These are phyloP conservation scores for Takifugu rubripes DNA, from an alignment of 2,797 vertebrate genomes.

Conservation along the genomic window DNA sequence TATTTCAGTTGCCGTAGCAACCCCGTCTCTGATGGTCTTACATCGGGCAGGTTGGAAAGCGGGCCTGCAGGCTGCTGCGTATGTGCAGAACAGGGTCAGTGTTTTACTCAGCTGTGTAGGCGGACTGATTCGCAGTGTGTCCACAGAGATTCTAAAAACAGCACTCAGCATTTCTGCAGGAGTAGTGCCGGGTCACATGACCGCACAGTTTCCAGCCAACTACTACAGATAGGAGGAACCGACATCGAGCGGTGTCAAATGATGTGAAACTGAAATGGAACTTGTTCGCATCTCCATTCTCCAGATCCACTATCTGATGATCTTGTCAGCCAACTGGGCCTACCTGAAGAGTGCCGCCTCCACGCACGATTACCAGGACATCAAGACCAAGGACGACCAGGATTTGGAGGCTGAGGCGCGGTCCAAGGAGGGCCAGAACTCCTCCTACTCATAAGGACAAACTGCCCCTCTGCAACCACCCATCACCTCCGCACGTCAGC, in stretches of 20 bases:
- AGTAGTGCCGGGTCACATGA: constrained; percentile 18
- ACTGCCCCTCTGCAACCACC: constrained; percentile 37
- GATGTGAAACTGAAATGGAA: background rate
- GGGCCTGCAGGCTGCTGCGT: constrained; percentile 31
- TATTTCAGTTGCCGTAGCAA: constrained; percentile 59
- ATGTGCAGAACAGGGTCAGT: constrained; percentile 38
- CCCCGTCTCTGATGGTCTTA: constrained; percentile 40
- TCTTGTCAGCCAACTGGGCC: constrained; percentile 98
- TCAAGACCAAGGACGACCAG: constrained; percentile 98
- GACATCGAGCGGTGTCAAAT: background rate
- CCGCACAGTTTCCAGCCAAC: background rate
- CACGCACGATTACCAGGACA: constrained; percentile 97
- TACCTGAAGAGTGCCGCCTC: constrained; percentile 97
- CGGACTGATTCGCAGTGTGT: constrained; percentile 15
- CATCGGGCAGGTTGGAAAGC: constrained; percentile 28
- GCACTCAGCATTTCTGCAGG: constrained; percentile 15
- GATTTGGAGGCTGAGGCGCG: constrained; percentile 96
- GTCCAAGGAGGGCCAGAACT: constrained; percentile 99
- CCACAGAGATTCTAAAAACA: constrained; percentile 24
- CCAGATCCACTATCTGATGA: constrained; percentile 99
- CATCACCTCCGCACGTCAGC: constrained; percentile 41
- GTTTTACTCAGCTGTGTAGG: constrained; percentile 47
- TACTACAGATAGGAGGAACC: background rate
- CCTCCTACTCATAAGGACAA: constrained; percentile 92
- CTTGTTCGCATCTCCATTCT: constrained; percentile 33